phyloP scores from a whole-genome alignment of 2,113 vertebrate species.

The Ploceus nigricollis region DNA sequence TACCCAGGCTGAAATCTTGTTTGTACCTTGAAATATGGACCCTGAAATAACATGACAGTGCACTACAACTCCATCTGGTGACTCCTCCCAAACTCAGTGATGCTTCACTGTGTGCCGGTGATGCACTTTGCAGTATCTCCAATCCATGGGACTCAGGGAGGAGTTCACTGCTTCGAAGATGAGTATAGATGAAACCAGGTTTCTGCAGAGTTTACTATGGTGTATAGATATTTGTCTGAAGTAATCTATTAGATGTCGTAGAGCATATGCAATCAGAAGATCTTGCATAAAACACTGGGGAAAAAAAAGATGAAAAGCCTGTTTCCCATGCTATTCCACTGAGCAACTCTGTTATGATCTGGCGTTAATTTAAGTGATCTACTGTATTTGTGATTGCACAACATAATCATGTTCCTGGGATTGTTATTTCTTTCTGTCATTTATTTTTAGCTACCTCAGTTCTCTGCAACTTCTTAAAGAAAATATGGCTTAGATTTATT shows the following conservation, averaged over 20 bases:
- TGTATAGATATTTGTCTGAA: not conserved
- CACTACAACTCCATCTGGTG: not conserved
- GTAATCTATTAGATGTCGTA: not conserved
- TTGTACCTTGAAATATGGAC: not conserved
- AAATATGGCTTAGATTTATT: not conserved
- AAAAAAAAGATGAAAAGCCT: not conserved
- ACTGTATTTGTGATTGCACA: not conserved
- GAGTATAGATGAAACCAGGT: not conserved
- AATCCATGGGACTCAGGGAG: not conserved
- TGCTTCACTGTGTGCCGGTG: not conserved
- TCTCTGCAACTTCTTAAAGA: not conserved
- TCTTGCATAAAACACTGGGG: not conserved
- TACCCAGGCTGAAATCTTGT: not conserved
- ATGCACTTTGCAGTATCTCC: rapidly evolving
- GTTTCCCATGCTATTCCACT: not conserved
- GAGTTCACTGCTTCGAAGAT: not conserved
- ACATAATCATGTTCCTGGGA: not conserved
- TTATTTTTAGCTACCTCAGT: not conserved
- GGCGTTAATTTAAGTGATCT: not conserved
- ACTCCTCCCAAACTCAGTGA: not conserved
- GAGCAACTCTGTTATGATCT: not conserved
- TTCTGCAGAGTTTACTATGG: not conserved
- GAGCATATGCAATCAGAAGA: not conserved
- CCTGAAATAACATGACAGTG: not conserved
- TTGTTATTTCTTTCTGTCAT: not conserved